Evolutionary conservation across 1,140 invertebrate species (phyloP).

Genomic region (Drosophila equinoxialis): DNA sequence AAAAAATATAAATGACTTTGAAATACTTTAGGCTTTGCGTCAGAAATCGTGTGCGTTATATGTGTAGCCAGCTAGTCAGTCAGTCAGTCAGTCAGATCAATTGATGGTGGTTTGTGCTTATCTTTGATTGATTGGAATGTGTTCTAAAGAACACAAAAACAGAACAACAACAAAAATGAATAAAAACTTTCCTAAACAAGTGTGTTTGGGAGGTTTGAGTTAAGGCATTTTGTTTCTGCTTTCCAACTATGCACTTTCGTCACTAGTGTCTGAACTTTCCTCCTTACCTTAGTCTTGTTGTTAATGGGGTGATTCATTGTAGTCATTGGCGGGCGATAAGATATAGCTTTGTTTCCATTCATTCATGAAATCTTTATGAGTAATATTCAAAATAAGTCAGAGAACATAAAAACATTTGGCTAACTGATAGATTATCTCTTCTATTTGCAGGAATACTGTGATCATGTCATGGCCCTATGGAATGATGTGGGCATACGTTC

Average conservation of each 20-base stretch:
- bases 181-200: constrained; percentile 75
- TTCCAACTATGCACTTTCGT: not conserved
- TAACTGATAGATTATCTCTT: not conserved
- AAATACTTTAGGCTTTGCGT: constrained; percentile 62
- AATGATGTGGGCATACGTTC: constrained; percentile 87
- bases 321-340: constrained; percentile 51
- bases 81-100: constrained; percentile 22
- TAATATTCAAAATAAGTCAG: constrained; percentile 5
- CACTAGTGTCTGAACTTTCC: not conserved
- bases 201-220: constrained; percentile 24
- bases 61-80: constrained; percentile 4
- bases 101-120: constrained; percentile 30
- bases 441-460: constrained; percentile 87
- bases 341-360: constrained; percentile 29
- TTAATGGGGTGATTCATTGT: constrained; percentile 35
- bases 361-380: constrained; percentile 14
- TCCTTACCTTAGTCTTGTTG: not conserved
- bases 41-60: constrained; percentile 29
- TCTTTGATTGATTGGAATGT: constrained; percentile 69
- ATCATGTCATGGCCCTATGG: constrained; percentile 86
- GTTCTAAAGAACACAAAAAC: constrained; percentile 20
- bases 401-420: constrained; percentile 5
- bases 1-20: constrained; percentile 54
- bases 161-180: no score
- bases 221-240: not conserved